A percentile compares a stretch with the other conserved stretches of the same genome.
Conservation (phyloP, 2,888 invertebrate genomes). For the Catocala nupta region DNA sequence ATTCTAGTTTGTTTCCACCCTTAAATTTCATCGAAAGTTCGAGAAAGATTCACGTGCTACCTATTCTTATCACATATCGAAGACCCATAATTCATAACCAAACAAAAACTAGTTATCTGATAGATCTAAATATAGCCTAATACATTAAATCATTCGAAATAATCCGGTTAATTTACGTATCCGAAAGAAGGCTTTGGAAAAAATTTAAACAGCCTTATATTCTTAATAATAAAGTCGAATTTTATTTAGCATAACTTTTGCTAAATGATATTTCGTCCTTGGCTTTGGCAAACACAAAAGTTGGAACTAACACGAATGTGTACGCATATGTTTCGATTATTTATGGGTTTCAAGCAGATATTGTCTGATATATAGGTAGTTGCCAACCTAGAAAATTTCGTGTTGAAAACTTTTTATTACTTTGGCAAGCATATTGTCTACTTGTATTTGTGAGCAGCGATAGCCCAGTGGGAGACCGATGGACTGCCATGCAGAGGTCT, state of each 20-base stretch:
- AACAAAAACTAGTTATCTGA: conserved; percentile 10
- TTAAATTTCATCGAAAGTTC: too few relatives aligned
- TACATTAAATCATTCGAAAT: conserved; percentile 22
- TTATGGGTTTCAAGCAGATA: conserved; percentile 21
- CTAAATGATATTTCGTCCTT: conserved; percentile 8
- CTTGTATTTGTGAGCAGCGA: too few relatives aligned
- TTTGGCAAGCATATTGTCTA: too few relatives aligned
- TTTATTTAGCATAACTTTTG: neutral
- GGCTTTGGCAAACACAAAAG: conserved; percentile 18
- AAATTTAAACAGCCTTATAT: neutral
- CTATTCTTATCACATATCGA: neutral
- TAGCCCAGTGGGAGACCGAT: too few relatives aligned
- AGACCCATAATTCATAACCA: conserved; percentile 2
- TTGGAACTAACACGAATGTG: conserved; percentile 24
- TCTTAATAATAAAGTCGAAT: neutral
- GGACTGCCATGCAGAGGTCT: too few relatives aligned
- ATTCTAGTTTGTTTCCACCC: too few relatives aligned
- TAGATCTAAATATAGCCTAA: conserved; percentile 11
- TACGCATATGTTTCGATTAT: conserved; percentile 24
- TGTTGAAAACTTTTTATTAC: too few relatives aligned
- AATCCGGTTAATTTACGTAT: neutral
- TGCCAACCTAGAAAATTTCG: too few relatives aligned
- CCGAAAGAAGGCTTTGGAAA: neutral
- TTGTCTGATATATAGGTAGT: too few relatives aligned
- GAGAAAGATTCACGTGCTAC: too few relatives aligned